These are phyloP conservation scores for Alethe diademata DNA, from an alignment of 2,113 vertebrate genomes.

Conservation along the genomic window DNA sequence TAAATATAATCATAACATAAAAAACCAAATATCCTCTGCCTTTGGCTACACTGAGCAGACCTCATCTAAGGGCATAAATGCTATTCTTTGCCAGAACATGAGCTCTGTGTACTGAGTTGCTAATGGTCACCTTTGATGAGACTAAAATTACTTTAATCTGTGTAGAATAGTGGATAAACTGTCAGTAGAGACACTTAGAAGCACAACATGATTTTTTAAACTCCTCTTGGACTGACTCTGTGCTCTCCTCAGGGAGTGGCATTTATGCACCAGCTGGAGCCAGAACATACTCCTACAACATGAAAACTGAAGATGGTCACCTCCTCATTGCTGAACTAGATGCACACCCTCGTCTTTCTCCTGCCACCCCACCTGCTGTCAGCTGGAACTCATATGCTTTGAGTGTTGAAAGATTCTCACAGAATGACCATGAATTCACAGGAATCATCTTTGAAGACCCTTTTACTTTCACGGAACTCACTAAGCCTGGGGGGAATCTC, in stretches of 20 bases:
- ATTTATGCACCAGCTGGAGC: conserved; percentile 62
- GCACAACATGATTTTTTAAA: neutral
- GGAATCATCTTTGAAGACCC: conserved; percentile 63
- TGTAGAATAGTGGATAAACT: neutral
- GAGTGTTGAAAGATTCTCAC: neutral
- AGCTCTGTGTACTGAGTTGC: neutral
- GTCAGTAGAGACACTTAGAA: neutral
- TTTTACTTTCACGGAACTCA: conserved; percentile 64
- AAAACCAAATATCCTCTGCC: neutral
- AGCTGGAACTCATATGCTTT: conserved; percentile 63
- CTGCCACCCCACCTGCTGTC: neutral
- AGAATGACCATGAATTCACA: conserved; percentile 2
- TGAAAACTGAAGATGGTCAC: conserved; percentile 59
- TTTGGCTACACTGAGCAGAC: neutral
- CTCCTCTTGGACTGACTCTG: neutral
- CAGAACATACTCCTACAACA: conserved; percentile 64
- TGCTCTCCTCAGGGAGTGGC: conserved; percentile 57
- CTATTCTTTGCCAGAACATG: neutral
- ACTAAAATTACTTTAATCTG: neutral
- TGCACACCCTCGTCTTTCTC: conserved; percentile 37
- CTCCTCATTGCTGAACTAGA: conserved; percentile 64
- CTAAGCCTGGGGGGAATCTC: conserved; percentile 4
- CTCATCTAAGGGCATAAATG: neutral
- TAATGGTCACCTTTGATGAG: neutral
- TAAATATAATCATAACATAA: neutral